These are phyloP conservation scores for Spodoptera exigua DNA, from an alignment of 2,888 invertebrate species.

Conservation along the genomic window DNA sequence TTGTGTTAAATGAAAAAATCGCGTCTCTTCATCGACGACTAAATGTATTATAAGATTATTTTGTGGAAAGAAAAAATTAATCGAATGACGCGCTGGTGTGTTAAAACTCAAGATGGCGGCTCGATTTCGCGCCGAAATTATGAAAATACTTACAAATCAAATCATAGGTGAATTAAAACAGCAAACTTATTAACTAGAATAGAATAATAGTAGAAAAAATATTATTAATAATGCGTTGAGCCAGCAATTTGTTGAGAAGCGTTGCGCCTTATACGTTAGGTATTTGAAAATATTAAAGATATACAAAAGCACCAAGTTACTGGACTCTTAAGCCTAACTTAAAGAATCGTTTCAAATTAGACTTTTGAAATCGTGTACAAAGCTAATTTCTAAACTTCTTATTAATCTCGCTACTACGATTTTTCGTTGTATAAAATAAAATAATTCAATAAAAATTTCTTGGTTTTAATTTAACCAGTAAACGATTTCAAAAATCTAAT, in stretches of 20 bases:
- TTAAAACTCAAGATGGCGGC: constrained; percentile 54
- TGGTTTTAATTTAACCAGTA: not conserved
- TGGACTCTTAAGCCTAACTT: constrained; percentile 69
- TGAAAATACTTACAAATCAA: constrained; percentile 48
- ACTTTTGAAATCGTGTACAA: constrained; percentile 32
- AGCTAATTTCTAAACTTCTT: not conserved
- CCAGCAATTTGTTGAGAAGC: constrained; percentile 78
- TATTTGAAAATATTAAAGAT: constrained; percentile 63
- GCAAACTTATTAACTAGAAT: constrained; percentile 61
- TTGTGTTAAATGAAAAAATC: constrained; percentile 47
- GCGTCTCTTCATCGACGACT: constrained; percentile 47
- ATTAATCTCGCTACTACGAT: not conserved
- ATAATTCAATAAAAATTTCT: not conserved
- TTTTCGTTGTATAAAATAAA: constrained; percentile 36
- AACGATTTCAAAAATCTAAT: constrained; percentile 30
- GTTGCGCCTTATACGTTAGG: constrained; percentile 64
- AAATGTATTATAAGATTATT: constrained; percentile 23
- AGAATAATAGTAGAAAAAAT: constrained; percentile 59
- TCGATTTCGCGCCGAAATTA: constrained; percentile 43
- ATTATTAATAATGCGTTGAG: constrained; percentile 78
- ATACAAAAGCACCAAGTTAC: constrained; percentile 76
- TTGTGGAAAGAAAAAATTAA: constrained; percentile 43
- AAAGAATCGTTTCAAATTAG: constrained; percentile 36
- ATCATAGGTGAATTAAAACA: constrained; percentile 47
- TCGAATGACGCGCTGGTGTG: constrained; percentile 30